A percentile compares a stretch with the other conserved stretches of the same genome.
Conservation (phyloP, 2,888 invertebrate genomes). For the Synergus laeviventris region DNA sequence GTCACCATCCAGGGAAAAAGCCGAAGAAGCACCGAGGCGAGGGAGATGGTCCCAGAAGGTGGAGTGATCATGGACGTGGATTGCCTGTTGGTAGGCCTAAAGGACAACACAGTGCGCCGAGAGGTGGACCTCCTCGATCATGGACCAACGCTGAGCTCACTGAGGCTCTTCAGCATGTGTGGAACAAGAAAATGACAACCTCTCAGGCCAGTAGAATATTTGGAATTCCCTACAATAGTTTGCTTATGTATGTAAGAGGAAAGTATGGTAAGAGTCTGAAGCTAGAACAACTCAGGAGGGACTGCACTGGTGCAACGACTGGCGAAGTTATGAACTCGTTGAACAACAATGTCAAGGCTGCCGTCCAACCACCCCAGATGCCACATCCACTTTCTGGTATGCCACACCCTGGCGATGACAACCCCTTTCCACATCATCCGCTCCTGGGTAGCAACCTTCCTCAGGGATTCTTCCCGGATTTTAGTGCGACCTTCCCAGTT, state of each 20-base stretch:
- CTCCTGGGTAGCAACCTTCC: slow-evolving; percentile 77
- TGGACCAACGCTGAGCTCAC: slow-evolving; percentile 95
- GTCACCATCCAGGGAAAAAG: slow-evolving; percentile 64
- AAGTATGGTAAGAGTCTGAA: slow-evolving; percentile 96
- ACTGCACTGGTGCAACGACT: slow-evolving; percentile 89
- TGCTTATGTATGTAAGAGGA: slow-evolving; percentile 93
- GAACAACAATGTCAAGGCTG: slow-evolving; percentile 78
- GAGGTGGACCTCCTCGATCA: slow-evolving; percentile 93
- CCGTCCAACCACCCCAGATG: slow-evolving; percentile 66
- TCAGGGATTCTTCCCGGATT: slow-evolving; percentile 90
- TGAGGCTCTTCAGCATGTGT: slow-evolving; percentile 94
- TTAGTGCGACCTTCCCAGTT: slow-evolving; percentile 87
- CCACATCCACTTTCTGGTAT: slow-evolving; percentile 65
- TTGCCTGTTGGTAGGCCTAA: slow-evolving; percentile 87
- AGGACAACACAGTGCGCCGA: slow-evolving; percentile 93
- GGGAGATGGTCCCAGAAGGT: slow-evolving; percentile 64
- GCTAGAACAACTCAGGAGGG: slow-evolving; percentile 90
- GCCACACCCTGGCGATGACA: slow-evolving; percentile 65
- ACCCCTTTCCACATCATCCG: slow-evolving; percentile 68
- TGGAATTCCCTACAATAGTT: slow-evolving; percentile 95
- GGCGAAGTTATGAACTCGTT: slow-evolving; percentile 80
- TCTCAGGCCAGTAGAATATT: slow-evolving; percentile 93
- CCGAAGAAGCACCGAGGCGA: slow-evolving; percentile 68
- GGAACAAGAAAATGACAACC: slow-evolving; percentile 97
- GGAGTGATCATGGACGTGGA: slow-evolving; percentile 69